A percentile compares a stretch with the other conserved stretches of the same genome.
phyloP scores from a whole-genome alignment of 2,113 vertebrate genomes.

The Salvator merianae region DNA sequence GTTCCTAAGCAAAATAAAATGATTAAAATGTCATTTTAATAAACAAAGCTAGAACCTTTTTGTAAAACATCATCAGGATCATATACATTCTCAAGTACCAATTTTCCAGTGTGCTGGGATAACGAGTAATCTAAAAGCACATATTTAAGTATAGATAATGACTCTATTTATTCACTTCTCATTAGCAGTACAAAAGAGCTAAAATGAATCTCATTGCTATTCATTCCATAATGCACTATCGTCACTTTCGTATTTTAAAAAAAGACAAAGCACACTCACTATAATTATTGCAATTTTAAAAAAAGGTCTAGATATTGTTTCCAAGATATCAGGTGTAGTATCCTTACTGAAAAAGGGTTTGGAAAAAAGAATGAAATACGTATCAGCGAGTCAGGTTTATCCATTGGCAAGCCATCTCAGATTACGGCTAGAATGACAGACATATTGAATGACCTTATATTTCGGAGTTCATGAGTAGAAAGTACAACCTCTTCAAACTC shows the following conservation, averaged over 20 bases:
- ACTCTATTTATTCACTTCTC: conserved; percentile 69
- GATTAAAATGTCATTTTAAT: conserved; percentile 48
- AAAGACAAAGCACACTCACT: conserved; percentile 41
- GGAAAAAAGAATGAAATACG: conserved; percentile 53
- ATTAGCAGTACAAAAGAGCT: conserved; percentile 66
- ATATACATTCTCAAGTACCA: conserved; percentile 44
- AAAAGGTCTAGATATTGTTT: conserved; percentile 62
- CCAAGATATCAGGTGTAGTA: conserved; percentile 65
- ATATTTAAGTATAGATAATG: conserved; percentile 64
- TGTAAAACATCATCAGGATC: conserved; percentile 49
- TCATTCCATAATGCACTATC: conserved; percentile 62
- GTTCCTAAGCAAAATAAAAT: conserved; percentile 43
- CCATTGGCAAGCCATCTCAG: conserved; percentile 51
- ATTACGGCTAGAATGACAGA: conserved; percentile 61
- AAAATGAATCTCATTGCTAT: conserved; percentile 62
- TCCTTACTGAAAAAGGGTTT: conserved; percentile 48
- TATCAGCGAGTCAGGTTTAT: conserved; percentile 58
- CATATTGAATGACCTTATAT: conserved; percentile 54
- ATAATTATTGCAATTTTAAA: conserved; percentile 62
- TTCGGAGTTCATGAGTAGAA: conserved; percentile 45
- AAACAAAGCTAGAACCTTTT: conserved; percentile 59
- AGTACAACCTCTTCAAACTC: conserved; percentile 23
- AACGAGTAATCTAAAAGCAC: conserved; percentile 63
- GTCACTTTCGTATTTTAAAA: conserved; percentile 55
- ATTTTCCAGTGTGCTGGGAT: conserved; percentile 43